A percentile compares a stretch with the other conserved stretches of the same genome.
Conservation (phyloP, 2,888 invertebrate species). For the Callyntrura guangdongensis region DNA sequence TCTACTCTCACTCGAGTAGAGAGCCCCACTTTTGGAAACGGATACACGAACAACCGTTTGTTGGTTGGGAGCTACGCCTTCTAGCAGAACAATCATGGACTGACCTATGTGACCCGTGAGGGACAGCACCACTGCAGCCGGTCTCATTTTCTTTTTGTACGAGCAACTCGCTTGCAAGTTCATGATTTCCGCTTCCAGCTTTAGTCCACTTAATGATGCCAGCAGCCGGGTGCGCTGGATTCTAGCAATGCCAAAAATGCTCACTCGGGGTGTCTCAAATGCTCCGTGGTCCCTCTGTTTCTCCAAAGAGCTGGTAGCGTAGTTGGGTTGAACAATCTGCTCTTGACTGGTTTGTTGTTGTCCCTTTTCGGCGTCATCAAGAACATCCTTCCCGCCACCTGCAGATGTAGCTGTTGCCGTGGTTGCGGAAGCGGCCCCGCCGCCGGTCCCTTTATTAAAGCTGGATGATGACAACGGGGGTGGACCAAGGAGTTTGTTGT, state of each 20-base stretch:
- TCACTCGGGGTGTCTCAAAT: conserved; percentile 82
- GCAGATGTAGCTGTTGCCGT: neutral
- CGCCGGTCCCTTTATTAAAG: conserved; percentile 56
- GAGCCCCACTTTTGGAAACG: conserved; percentile 96
- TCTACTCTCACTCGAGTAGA: conserved; percentile 94
- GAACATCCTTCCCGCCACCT: conserved; percentile 75
- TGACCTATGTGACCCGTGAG: conserved; percentile 96
- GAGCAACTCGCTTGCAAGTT: conserved; percentile 96
- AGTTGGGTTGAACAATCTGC: conserved; percentile 63
- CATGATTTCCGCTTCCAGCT: conserved; percentile 97
- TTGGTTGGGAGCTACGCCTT: conserved; percentile 95
- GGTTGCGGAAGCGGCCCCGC: neutral
- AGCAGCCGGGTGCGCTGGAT: conserved; percentile 94
- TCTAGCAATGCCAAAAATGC: conserved; percentile 94
- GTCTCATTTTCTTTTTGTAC: conserved; percentile 93
- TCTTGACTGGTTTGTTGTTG: conserved; percentile 69
- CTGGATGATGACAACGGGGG: conserved; percentile 36
- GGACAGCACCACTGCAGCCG: conserved; percentile 91
- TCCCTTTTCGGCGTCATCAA: conserved; percentile 84
- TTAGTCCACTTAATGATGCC: conserved; percentile 96
- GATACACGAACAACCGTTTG: conserved; percentile 98
- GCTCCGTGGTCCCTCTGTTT: conserved; percentile 80
- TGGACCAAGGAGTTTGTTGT: conserved; percentile 85
- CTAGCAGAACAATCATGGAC: conserved; percentile 96
- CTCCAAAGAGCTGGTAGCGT: conserved; percentile 82